phyloP scores from a whole-genome alignment of 1,140 invertebrate genomes.

The Diorhabda sublineata region DNA sequence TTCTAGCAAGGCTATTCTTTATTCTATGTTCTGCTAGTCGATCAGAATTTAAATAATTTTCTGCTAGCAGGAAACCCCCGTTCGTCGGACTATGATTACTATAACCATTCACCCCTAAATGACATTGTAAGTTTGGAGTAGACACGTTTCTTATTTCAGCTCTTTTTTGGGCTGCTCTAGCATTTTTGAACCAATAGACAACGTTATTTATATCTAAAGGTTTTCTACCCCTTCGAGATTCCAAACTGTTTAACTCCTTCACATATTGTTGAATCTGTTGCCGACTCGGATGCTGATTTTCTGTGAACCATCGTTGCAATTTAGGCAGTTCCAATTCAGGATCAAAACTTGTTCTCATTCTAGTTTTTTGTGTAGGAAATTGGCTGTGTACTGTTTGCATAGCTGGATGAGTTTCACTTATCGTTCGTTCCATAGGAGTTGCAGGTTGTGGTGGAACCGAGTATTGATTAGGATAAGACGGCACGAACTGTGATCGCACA shows the following conservation, averaged over 20 bases:
- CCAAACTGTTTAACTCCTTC: conserved; percentile 84
- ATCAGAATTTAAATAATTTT: conserved; percentile 53
- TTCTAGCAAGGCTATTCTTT: conserved; percentile 50
- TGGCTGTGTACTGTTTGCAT: conserved; percentile 68
- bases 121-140: conserved; percentile 51
- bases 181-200: conserved; percentile 99
- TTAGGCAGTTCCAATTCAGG: conserved; percentile 92
- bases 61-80: conserved; percentile 52
- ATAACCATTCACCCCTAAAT: conserved; percentile 58
- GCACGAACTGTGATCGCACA: conserved; percentile 39
- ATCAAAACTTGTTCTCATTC: conserved; percentile 91
- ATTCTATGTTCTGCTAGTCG: conserved; percentile 47
- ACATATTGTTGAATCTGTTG: conserved; percentile 95
- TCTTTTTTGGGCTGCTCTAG: conserved; percentile 88
- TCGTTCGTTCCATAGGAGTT: conserved; percentile 48
- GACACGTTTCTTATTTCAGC: conserved; percentile 65
- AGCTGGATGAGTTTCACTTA: conserved; percentile 59
- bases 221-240: conserved; percentile 86
- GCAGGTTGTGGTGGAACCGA: conserved; percentile 44
- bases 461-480: conserved; percentile 46
- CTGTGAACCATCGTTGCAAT: conserved; percentile 90
- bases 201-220: conserved; percentile 96
- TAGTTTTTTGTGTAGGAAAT: conserved; percentile 79
- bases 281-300: conserved; percentile 91
- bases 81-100: conserved; percentile 60